These are phyloP conservation scores for Diorhabda carinulata DNA, from an alignment of 1,140 invertebrate species.

Conservation along the genomic window DNA sequence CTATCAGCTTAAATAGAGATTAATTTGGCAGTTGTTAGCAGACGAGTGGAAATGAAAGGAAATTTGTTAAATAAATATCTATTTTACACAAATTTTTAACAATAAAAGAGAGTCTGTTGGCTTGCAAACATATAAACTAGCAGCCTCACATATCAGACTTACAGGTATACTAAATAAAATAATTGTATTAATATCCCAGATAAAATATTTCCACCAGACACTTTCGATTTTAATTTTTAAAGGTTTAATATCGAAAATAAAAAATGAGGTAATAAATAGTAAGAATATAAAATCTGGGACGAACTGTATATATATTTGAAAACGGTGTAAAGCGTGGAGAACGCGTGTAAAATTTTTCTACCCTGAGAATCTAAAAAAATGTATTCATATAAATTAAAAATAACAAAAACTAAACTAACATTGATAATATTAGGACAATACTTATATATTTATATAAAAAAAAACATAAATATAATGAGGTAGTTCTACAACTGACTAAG, in stretches of 20 bases:
- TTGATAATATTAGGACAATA: slow-evolving; percentile 32
- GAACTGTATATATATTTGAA: background rate
- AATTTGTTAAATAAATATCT: background rate
- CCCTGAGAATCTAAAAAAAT: slow-evolving; percentile 29
- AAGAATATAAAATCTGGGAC: no score
- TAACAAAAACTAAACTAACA: slow-evolving; percentile 16
- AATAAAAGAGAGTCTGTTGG: slow-evolving; percentile 26
- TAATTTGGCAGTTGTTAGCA: no score
- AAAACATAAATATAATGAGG: slow-evolving; percentile 33
- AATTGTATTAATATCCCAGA: background rate
- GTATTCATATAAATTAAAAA: slow-evolving; percentile 32
- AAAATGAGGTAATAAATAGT: no score
- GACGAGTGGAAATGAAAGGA: no score
- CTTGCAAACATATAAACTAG: slow-evolving; percentile 33
- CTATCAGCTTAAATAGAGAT: no score
- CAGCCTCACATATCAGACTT: slow-evolving; percentile 35
- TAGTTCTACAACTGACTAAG: slow-evolving; percentile 27
- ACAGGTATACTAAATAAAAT: slow-evolving; percentile 26
- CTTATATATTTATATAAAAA: slow-evolving; percentile 16
- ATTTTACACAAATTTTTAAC: slow-evolving; percentile 4
- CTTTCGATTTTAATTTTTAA: no score
- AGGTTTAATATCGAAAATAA: no score
- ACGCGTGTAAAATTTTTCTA: slow-evolving; percentile 16
- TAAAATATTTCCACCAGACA: no score
- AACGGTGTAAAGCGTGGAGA: background rate